Conservation (phyloP, 2,797 vertebrate species). For the Thripadectes ignobilis region DNA sequence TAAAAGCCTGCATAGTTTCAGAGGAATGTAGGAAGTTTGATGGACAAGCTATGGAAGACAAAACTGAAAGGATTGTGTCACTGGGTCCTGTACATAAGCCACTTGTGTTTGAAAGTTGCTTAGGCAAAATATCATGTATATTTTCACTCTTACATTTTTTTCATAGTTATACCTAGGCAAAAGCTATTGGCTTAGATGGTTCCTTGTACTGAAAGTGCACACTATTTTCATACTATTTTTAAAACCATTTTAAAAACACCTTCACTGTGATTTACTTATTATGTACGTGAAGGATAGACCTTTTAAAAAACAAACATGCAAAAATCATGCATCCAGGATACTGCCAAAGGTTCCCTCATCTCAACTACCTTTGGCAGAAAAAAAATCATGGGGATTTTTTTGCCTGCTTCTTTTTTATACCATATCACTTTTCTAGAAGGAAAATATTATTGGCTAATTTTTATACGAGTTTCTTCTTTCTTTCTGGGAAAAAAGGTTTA, state of each 20-base stretch:
- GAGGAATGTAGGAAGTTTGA: neutral
- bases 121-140: neutral
- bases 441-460: neutral
- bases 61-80: neutral
- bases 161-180: neutral
- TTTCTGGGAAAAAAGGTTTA: neutral
- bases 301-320: neutral
- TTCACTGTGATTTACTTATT: neutral
- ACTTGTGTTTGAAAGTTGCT: neutral
- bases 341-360: neutral
- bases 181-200: neutral
- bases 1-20: neutral
- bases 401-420: neutral
- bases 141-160: neutral
- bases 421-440: neutral
- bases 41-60: neutral
- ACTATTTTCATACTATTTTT: neutral
- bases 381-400: accelerated
- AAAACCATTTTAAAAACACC: neutral
- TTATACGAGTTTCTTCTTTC: neutral
- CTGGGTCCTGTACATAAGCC: neutral
- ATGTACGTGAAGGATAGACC: neutral
- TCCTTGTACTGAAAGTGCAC: neutral
- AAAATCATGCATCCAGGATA: neutral
- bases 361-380: neutral